Evolutionary conservation across 2,888 invertebrate species (phyloP).

Genomic region (Scaptomyza caliginosa): DNA sequence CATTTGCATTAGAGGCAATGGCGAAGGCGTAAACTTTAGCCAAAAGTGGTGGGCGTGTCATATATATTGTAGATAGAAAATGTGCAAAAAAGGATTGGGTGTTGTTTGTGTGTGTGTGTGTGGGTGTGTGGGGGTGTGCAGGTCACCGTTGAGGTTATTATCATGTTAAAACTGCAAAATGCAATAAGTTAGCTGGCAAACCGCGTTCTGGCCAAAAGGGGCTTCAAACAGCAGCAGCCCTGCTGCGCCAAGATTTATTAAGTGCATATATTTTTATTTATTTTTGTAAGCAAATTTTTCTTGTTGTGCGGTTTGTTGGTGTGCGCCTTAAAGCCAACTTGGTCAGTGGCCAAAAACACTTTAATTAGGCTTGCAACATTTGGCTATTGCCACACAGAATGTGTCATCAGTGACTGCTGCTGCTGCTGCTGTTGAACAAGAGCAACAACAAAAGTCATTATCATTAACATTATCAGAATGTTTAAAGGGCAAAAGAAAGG

Average conservation of each 20-base stretch:
- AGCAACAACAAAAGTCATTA: constrained; percentile 49
- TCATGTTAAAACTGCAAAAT: constrained; percentile 68
- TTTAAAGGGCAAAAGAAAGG: constrained; percentile 10
- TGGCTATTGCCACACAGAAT: constrained; percentile 24
- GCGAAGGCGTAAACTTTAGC: constrained; percentile 37
- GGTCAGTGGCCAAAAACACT: background rate
- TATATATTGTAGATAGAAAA: background rate
- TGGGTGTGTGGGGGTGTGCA: constrained; percentile 1
- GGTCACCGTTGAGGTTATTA: constrained; percentile 60
- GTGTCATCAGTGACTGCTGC: constrained; percentile 52
- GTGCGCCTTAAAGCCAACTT: constrained; percentile 11
- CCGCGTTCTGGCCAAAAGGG: constrained; percentile 44
- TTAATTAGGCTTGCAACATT: background rate
- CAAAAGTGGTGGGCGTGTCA: constrained; percentile 17
- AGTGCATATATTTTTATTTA: constrained; percentile 37
- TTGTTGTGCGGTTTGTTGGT: background rate
- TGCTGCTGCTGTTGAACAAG: constrained; percentile 7
- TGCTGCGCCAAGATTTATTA: constrained; percentile 67
- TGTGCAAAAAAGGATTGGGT: background rate
- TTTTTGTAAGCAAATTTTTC: constrained; percentile 24
- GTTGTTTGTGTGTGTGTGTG: background rate
- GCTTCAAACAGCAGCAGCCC: constrained; percentile 27
- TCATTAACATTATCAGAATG: constrained; percentile 58
- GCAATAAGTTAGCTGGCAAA: constrained; percentile 68
- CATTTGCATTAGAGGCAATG: constrained; percentile 52